phyloP scores from a whole-genome alignment of 2,797 vertebrate genomes.

The Remorina albescens region DNA sequence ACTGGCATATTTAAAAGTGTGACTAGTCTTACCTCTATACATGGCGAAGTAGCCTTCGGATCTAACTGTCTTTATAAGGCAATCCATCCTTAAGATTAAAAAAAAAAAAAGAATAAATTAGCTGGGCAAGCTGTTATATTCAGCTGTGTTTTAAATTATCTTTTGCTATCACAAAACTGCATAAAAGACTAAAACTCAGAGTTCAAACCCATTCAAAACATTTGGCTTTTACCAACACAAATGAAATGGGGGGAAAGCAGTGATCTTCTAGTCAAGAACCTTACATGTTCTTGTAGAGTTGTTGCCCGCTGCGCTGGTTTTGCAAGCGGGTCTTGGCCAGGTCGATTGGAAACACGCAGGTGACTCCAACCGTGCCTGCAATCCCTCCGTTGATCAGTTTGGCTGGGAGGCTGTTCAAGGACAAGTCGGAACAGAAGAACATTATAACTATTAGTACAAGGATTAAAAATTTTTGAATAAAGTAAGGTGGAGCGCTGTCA shows the following conservation, averaged over 20 bases:
- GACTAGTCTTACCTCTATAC: slow-evolving; percentile 87
- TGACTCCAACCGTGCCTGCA: slow-evolving; percentile 90
- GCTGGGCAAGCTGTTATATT: not conserved
- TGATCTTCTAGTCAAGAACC: slow-evolving; percentile 16
- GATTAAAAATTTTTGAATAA: not conserved
- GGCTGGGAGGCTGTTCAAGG: slow-evolving; percentile 84
- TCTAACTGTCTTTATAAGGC: slow-evolving; percentile 88
- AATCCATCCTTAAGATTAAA: slow-evolving; percentile 89
- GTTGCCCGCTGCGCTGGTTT: slow-evolving; percentile 88
- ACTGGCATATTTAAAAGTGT: not conserved
- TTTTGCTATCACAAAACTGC: not conserved
- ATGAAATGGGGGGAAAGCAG: not conserved
- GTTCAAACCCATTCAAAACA: not conserved
- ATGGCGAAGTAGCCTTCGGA: slow-evolving; percentile 92
- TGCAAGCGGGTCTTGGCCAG: slow-evolving; percentile 90
- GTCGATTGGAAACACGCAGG: slow-evolving; percentile 91
- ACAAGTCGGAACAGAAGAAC: slow-evolving; percentile 6
- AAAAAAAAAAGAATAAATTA: not conserved
- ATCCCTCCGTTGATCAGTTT: slow-evolving; percentile 91
- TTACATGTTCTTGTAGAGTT: slow-evolving; percentile 89
- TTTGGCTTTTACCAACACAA: no score
- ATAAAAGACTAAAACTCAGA: not conserved
- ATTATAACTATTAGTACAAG: not conserved
- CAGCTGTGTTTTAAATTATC: not conserved
- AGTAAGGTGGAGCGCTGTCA: not conserved